Evolutionary conservation across 2,888 invertebrate species (phyloP).

Genomic region (Cerastis rubricosa): DNA sequence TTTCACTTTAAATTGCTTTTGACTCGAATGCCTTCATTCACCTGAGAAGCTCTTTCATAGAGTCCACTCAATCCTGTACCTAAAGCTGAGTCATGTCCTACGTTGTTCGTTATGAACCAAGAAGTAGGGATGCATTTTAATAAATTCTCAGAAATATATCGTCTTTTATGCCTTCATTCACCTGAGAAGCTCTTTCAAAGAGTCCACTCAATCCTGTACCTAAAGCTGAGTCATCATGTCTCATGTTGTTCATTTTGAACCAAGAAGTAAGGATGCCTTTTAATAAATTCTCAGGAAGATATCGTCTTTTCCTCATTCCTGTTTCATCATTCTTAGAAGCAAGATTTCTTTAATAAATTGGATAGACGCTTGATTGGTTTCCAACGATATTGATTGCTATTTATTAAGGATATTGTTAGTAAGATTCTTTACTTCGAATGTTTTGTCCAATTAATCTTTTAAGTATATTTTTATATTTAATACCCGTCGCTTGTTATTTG

Average conservation of each 20-base stretch:
- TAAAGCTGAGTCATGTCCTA: conserved; percentile 18
- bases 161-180: conserved; percentile 31
- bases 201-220: conserved; percentile 25
- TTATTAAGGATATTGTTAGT: conserved; percentile 35
- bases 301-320: conserved; percentile 41
- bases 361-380: conserved; percentile 48
- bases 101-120: conserved; percentile 17
- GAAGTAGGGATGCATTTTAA: conserved; percentile 7
- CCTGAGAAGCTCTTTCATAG: conserved; percentile 21
- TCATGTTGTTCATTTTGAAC: conserved; percentile 16
- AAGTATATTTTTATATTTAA: not conserved
- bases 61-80: conserved; percentile 16
- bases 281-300: conserved; percentile 50
- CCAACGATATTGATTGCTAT: conserved; percentile 41
- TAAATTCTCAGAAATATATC: conserved; percentile 51
- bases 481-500: not conserved
- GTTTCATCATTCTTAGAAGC: conserved; percentile 50
- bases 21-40: conserved; percentile 16
- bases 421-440: conserved; percentile 1
- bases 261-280: conserved; percentile 5
- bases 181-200: conserved; percentile 23
- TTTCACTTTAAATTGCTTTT: conserved; percentile 20
- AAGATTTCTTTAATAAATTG: conserved; percentile 47
- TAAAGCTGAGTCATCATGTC: no score
- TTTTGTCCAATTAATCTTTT: conserved; percentile 25